phyloP scores from a whole-genome alignment of 2,113 vertebrate species.

The Poecilia latipinna region DNA sequence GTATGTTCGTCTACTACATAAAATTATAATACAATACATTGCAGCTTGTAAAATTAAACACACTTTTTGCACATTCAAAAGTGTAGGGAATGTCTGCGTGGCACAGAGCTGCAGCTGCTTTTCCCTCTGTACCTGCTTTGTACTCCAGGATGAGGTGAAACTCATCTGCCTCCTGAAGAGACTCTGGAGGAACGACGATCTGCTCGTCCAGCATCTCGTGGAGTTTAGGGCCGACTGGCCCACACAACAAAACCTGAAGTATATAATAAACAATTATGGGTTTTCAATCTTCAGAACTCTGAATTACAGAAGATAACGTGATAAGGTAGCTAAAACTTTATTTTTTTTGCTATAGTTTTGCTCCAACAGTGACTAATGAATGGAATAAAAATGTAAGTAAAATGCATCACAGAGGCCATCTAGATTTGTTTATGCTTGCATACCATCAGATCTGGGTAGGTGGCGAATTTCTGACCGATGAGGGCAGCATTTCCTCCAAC shows the following conservation, averaged over 20 bases:
- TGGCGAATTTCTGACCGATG: slow-evolving; percentile 94
- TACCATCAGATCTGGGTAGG: slow-evolving; percentile 90
- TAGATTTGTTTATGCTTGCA: background rate
- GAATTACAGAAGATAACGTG: background rate
- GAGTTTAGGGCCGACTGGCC: slow-evolving; percentile 94
- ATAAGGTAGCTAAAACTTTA: too few relatives aligned
- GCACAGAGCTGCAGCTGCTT: background rate
- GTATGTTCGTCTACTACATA: too few relatives aligned
- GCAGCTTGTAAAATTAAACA: too few relatives aligned
- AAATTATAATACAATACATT: too few relatives aligned
- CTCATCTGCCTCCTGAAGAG: slow-evolving; percentile 92
- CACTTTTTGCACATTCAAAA: too few relatives aligned
- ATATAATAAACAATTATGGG: background rate
- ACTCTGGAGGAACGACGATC: slow-evolving; percentile 91
- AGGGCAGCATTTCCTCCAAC: slow-evolving; percentile 98
- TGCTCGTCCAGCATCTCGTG: slow-evolving; percentile 93
- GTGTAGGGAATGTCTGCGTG: too few relatives aligned
- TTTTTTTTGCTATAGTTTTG: too few relatives aligned
- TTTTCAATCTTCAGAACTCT: too few relatives aligned
- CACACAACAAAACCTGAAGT: slow-evolving; percentile 91
- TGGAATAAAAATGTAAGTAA: too few relatives aligned
- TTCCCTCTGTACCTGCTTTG: slow-evolving; percentile 84
- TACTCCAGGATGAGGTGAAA: slow-evolving; percentile 98
- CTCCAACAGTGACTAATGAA: background rate
- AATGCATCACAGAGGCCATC: background rate